phyloP scores from a whole-genome alignment of 1,140 invertebrate species.

The Forficula auricularia region DNA sequence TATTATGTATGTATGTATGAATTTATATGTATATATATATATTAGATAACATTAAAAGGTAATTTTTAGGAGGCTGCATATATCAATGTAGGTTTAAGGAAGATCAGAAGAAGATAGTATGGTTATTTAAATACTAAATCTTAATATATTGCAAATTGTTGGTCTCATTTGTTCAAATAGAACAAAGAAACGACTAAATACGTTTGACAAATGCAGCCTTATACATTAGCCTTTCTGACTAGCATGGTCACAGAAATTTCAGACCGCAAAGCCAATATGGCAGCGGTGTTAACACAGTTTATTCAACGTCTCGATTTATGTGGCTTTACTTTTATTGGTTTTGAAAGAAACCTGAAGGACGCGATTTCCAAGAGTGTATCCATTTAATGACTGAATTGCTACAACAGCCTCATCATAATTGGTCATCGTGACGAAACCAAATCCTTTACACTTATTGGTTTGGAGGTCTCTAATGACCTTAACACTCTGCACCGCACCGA shows the following conservation, averaged over 20 bases:
- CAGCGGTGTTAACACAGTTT: conserved; percentile 13
- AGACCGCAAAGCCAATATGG: conserved; percentile 11
- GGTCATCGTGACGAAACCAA: conserved; percentile 99
- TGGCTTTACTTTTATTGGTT: conserved; percentile 80
- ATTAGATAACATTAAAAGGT: too few relatives aligned
- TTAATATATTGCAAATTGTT: too few relatives aligned
- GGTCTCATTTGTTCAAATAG: too few relatives aligned
- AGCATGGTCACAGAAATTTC: conserved; percentile 13
- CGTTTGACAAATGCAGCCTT: conserved; percentile 11
- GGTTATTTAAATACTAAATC: too few relatives aligned
- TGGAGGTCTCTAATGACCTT: conserved; percentile 94
- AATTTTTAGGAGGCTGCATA: too few relatives aligned
- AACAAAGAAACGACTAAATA: too few relatives aligned
- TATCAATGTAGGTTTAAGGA: too few relatives aligned
- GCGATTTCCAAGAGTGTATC: conserved; percentile 90
- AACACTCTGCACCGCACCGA: conserved; percentile 95
- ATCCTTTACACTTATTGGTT: conserved; percentile 98
- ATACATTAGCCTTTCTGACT: conserved; percentile 8
- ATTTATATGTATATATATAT: too few relatives aligned
- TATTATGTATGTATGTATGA: too few relatives aligned
- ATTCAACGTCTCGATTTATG: conserved; percentile 34
- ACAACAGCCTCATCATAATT: conserved; percentile 97
- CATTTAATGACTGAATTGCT: conserved; percentile 94
- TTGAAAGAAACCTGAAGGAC: conserved; percentile 98
- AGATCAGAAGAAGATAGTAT: too few relatives aligned